Evolutionary conservation across 2,113 vertebrate species (phyloP).

Genomic region (Peucedramus taeniatus): DNA sequence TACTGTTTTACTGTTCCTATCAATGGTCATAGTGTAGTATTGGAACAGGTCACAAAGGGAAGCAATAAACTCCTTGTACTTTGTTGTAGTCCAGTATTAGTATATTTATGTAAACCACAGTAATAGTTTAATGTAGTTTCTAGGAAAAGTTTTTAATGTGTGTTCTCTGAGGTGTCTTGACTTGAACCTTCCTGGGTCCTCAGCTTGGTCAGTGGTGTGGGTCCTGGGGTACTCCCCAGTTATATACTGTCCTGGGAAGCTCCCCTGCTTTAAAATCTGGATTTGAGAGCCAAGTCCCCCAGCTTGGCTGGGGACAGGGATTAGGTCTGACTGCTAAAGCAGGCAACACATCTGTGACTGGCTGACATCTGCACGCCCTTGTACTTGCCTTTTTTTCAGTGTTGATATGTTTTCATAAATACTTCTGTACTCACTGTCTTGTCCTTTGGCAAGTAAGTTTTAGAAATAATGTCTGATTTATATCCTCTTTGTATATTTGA

Average conservation of each 20-base stretch:
- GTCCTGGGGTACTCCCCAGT: background rate
- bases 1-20: background rate
- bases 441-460: background rate
- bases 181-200: background rate
- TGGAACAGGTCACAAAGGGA: background rate
- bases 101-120: background rate
- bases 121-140: background rate
- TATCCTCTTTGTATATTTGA: background rate
- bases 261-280: background rate
- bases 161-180: background rate
- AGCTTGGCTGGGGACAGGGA: background rate
- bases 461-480: background rate
- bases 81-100: background rate
- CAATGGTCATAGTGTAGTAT: background rate
- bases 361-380: background rate
- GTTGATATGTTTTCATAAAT: background rate
- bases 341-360: background rate
- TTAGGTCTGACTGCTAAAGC: background rate
- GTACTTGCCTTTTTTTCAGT: background rate
- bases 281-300: background rate
- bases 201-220: background rate
- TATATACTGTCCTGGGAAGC: background rate
- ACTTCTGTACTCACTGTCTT: background rate
- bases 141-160: background rate
- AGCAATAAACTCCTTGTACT: background rate